phyloP scores from a whole-genome alignment of 2,113 vertebrate genomes.

The Crotalus horridus region DNA sequence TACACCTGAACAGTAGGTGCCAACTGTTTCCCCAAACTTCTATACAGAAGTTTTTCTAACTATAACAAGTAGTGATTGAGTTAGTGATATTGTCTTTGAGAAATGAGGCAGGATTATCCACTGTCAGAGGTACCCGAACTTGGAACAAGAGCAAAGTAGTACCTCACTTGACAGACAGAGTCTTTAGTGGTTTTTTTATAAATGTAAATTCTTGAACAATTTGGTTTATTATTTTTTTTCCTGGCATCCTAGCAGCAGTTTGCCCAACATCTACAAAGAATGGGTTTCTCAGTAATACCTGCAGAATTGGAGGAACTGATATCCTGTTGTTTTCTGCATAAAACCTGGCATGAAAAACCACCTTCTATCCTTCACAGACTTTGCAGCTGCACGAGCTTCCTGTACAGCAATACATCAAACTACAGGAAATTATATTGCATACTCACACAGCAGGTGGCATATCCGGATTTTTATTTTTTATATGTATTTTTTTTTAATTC shows the following conservation, averaged over 20 bases:
- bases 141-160: background rate
- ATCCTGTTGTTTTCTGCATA: background rate
- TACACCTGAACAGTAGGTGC: background rate
- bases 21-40: background rate
- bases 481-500: conserved; percentile 31
- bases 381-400: conserved; percentile 66
- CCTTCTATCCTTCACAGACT: conserved; percentile 7
- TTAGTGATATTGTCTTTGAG: background rate
- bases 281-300: background rate
- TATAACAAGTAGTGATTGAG: background rate
- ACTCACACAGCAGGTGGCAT: conserved; percentile 42
- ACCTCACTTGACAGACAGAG: background rate
- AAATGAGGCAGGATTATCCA: background rate
- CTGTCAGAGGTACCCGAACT: background rate
- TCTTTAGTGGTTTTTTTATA: background rate
- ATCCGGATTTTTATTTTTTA: conserved; percentile 11
- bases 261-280: background rate
- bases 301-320: background rate
- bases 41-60: background rate
- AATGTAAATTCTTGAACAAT: background rate
- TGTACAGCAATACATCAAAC: conserved; percentile 53
- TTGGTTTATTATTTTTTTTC: background rate
- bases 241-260: background rate
- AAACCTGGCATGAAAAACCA: conserved; percentile 4
- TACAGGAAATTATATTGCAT: conserved; percentile 63